These are phyloP conservation scores for Drosophila repleta DNA, from an alignment of 1,140 invertebrate genomes.

Conservation along the genomic window DNA sequence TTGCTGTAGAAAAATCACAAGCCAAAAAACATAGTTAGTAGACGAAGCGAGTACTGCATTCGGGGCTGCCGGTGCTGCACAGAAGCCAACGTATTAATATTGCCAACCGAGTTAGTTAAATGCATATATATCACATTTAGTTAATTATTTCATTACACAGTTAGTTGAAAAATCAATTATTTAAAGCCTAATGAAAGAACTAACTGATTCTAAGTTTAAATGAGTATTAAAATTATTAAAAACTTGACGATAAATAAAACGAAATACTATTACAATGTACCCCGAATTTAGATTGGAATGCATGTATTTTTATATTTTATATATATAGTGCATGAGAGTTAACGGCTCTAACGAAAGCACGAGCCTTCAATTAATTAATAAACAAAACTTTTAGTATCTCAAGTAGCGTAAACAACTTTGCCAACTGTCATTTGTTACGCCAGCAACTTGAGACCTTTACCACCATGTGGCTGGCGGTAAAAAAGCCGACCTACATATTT, in stretches of 20 bases:
- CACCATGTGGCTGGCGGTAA: conserved; percentile 7
- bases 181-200: background rate
- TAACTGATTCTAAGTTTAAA: too few species aligned
- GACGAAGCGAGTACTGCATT: conserved; percentile 1
- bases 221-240: too few species aligned
- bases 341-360: conserved; percentile 22
- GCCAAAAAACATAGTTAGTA: conserved; percentile 7
- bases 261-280: too few species aligned
- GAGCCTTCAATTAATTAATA: conserved; percentile 78
- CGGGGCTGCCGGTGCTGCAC: conserved; percentile 15
- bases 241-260: too few species aligned
- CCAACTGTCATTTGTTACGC: conserved; percentile 44
- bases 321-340: background rate
- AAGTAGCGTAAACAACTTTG: conserved; percentile 43
- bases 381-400: conserved; percentile 68
- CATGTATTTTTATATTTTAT: background rate
- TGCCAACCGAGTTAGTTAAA: conserved; percentile 15
- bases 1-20: background rate
- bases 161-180: conserved; percentile 15
- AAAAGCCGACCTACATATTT: conserved; percentile 14
- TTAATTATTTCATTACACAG: conserved; percentile 16
- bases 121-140: conserved; percentile 6
- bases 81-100: background rate
- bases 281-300: too few species aligned
- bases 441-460: conserved; percentile 25